phyloP scores from a whole-genome alignment of 2,113 vertebrate genomes.

The Perca flavescens region DNA sequence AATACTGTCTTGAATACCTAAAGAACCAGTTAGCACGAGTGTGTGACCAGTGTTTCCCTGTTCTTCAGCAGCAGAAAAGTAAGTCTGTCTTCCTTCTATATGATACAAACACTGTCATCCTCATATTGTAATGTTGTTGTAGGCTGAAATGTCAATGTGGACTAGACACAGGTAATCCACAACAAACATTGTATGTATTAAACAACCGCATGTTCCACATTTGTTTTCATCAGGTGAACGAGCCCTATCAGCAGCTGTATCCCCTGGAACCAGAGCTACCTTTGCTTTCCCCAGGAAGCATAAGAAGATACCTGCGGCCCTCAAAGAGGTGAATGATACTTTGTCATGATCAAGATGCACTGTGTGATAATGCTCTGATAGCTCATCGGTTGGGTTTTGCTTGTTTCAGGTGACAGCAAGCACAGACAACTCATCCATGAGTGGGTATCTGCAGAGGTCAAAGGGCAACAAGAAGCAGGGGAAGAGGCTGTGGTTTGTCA shows the following conservation, averaged over 20 bases:
- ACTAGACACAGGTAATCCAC: neutral
- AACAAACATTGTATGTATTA: neutral
- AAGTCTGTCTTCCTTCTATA: slow-evolving; percentile 67
- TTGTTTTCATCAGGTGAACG: slow-evolving; percentile 82
- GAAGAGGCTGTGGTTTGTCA: slow-evolving; percentile 98
- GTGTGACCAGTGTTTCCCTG: slow-evolving; percentile 92
- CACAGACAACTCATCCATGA: slow-evolving; percentile 95
- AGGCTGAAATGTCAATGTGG: neutral
- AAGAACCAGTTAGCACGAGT: slow-evolving; percentile 94
- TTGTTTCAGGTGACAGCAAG: slow-evolving; percentile 91
- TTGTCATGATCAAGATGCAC: neutral
- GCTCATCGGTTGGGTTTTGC: slow-evolving; percentile 27
- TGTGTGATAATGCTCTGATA: neutral
- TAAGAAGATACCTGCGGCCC: slow-evolving; percentile 95
- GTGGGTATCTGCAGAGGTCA: slow-evolving; percentile 94
- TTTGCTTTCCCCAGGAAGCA: slow-evolving; percentile 87
- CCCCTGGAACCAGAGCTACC: slow-evolving; percentile 86
- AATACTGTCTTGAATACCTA: slow-evolving; percentile 91
- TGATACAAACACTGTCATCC: neutral
- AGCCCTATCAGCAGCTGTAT: slow-evolving; percentile 73
- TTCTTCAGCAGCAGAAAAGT: slow-evolving; percentile 87
- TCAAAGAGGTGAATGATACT: slow-evolving; percentile 90
- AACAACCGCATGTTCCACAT: neutral
- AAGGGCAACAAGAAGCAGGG: slow-evolving; percentile 93
- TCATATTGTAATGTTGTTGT: neutral